Conservation (phyloP, 2,797 vertebrate species). For the Gouania willdenowi region DNA sequence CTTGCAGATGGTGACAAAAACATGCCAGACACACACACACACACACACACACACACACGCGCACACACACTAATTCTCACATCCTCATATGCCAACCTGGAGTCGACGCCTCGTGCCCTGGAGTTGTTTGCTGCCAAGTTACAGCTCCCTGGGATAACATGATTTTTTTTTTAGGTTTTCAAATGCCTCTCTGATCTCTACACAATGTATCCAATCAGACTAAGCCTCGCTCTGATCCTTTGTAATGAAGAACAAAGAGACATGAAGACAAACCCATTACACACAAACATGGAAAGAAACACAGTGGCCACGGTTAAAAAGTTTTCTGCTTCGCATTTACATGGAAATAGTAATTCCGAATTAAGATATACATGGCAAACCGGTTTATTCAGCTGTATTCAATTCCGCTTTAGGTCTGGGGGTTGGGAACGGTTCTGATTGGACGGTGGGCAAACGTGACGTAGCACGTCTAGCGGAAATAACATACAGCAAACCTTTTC, state of each 20-base stretch:
- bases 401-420: no score
- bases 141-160: slow-evolving; percentile 33
- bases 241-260: slow-evolving; percentile 5
- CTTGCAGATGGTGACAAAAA: slow-evolving; percentile 71
- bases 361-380: no score
- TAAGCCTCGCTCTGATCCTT: slow-evolving; percentile 9
- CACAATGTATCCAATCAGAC: slow-evolving; percentile 21
- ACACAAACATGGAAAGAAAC: no score
- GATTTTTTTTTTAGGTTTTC: slow-evolving; percentile 32
- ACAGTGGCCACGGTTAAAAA: no score
- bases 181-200: slow-evolving; percentile 35
- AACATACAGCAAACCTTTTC: no score
- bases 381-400: no score
- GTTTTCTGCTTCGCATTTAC: no score
- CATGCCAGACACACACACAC: slow-evolving; percentile 42
- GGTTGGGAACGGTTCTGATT: no score
- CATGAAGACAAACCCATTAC: neutral
- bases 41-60: slow-evolving; percentile 9
- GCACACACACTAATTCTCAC: slow-evolving; percentile 14
- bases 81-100: slow-evolving; percentile 41
- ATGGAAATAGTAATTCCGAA: no score
- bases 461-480: no score
- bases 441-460: no score
- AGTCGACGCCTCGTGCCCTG: slow-evolving; percentile 53
- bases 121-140: slow-evolving; percentile 58